Evolutionary conservation across 2,113 vertebrate genomes (phyloP).

Genomic region (Eulemur rufifrons): DNA sequence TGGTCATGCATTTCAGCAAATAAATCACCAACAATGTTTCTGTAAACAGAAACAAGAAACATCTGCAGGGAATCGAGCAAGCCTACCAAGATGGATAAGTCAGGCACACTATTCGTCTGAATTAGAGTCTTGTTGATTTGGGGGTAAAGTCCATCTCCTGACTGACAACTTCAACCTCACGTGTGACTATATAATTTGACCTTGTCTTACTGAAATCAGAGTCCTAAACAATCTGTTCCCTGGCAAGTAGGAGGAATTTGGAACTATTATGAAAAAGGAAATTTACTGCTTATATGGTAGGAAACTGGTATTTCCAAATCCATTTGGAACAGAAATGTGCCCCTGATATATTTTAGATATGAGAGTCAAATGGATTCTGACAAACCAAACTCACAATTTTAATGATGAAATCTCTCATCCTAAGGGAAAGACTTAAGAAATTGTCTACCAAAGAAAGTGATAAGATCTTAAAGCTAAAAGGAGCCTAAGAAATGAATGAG

Average conservation of each 20-base stretch:
- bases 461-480: slow-evolving; percentile 25
- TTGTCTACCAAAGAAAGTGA: slow-evolving; percentile 1
- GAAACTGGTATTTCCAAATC: slow-evolving; percentile 19
- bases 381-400: slow-evolving; percentile 13
- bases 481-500: slow-evolving; percentile 29
- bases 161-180: background rate
- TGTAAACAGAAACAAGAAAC: slow-evolving; percentile 49
- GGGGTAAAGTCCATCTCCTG: slow-evolving; percentile 19
- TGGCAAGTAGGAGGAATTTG: slow-evolving; percentile 21
- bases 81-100: background rate
- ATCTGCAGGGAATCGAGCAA: slow-evolving; percentile 39
- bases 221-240: background rate
- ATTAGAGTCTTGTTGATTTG: background rate
- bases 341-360: background rate
- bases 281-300: background rate
- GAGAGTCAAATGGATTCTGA: background rate
- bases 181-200: background rate
- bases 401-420: slow-evolving; percentile 38
- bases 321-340: background rate
- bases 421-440: slow-evolving; percentile 60
- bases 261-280: background rate
- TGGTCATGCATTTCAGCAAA: slow-evolving; percentile 70
- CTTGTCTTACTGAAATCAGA: slow-evolving; percentile 19
- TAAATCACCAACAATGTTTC: slow-evolving; percentile 67
- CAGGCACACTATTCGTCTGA: background rate